A percentile compares a stretch with the other conserved stretches of the same genome.
These are phyloP conservation scores for Anastrepha ludens DNA, from an alignment of 1,140 invertebrate species.

Conservation along the genomic window DNA sequence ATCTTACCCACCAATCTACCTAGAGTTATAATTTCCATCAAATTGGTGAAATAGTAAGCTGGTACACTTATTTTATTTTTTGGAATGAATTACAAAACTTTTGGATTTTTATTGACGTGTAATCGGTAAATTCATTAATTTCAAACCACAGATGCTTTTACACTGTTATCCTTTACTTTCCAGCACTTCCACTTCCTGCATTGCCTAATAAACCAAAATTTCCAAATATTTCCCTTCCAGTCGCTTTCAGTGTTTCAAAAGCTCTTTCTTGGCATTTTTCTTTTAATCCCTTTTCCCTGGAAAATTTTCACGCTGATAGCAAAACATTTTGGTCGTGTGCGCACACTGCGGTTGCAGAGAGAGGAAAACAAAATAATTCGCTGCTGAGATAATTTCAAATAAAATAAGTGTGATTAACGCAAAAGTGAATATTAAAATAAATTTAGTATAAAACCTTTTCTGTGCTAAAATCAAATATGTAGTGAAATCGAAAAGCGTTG, in stretches of 20 bases:
- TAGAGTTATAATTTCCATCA: too few relatives aligned
- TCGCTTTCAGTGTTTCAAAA: neutral
- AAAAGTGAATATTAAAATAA: neutral
- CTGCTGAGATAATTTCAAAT: neutral
- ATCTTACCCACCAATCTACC: too few relatives aligned
- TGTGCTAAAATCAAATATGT: neutral
- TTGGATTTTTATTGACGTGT: too few relatives aligned
- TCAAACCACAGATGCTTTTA: too few relatives aligned
- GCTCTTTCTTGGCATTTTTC: neutral
- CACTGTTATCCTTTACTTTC: neutral
- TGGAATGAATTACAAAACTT: too few relatives aligned
- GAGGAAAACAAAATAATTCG: neutral
- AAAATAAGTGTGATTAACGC: neutral
- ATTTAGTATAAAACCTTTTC: neutral
- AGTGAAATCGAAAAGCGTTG: neutral
- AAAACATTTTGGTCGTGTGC: neutral
- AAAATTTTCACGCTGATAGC: neutral
- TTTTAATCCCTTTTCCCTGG: neutral
- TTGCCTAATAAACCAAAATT: neutral
- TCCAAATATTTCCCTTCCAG: neutral
- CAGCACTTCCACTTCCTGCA: neutral
- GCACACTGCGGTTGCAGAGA: neutral
- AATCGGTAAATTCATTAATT: too few relatives aligned
- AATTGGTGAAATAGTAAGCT: too few relatives aligned
- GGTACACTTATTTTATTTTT: too few relatives aligned